Evolutionary conservation across 2,888 invertebrate genomes (phyloP).

Genomic region (Neoscelio sp.): DNA sequence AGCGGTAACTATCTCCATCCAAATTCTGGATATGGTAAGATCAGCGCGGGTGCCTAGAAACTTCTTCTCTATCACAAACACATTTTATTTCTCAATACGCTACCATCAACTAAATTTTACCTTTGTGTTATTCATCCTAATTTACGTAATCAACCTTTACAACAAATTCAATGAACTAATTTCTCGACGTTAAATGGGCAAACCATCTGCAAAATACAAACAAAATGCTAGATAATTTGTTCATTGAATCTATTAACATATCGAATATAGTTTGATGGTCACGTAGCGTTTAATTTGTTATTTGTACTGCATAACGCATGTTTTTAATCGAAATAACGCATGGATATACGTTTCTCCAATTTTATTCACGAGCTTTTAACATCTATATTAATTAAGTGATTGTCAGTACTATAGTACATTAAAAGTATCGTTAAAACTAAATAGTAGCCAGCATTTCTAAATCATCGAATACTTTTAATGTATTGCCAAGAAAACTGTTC

Average conservation of each 20-base stretch:
- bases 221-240: too few relatives aligned
- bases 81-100: slow-evolving; percentile 44
- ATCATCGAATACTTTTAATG: slow-evolving; percentile 38
- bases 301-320: not conserved
- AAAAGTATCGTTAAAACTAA: slow-evolving; percentile 6
- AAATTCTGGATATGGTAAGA: slow-evolving; percentile 83
- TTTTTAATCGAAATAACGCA: not conserved
- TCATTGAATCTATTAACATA: too few relatives aligned
- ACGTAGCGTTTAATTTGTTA: not conserved
- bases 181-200: too few relatives aligned
- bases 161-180: too few relatives aligned
- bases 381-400: too few relatives aligned
- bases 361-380: slow-evolving; percentile 43
- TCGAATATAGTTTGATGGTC: too few relatives aligned
- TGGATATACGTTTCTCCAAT: slow-evolving; percentile 20
- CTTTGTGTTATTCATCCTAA: too few relatives aligned
- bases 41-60: slow-evolving; percentile 75
- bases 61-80: slow-evolving; percentile 48
- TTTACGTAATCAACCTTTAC: too few relatives aligned
- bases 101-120: slow-evolving; percentile 27
- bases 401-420: slow-evolving; percentile 11
- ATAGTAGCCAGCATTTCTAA: too few relatives aligned
- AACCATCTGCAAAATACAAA: too few relatives aligned
- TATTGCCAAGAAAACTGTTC: slow-evolving; percentile 1
- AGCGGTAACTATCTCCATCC: slow-evolving; percentile 83